phyloP scores from a whole-genome alignment of 2,888 invertebrate genomes.

The Lasius platythorax region DNA sequence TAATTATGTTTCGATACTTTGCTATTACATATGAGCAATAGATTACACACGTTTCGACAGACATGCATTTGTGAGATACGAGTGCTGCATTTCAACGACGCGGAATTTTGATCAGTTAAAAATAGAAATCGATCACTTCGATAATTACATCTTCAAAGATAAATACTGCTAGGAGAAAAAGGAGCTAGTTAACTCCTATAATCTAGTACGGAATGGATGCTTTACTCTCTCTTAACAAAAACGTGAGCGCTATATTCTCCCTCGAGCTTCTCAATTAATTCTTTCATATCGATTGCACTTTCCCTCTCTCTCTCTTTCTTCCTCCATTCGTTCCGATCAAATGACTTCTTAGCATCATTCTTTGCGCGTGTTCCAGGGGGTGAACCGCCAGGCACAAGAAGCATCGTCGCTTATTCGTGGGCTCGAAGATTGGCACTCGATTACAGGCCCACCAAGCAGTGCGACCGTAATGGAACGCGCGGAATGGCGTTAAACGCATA shows the following conservation, averaged over 20 bases:
- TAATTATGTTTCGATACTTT: neutral
- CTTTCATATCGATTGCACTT: neutral
- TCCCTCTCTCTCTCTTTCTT: neutral
- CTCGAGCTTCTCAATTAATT: conserved; percentile 13
- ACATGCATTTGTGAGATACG: neutral
- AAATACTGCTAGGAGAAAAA: neutral
- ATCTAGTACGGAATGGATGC: neutral
- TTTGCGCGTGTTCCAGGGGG: conserved; percentile 74
- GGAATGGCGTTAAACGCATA: conserved; percentile 73
- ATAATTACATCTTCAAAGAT: neutral
- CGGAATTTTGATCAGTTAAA: neutral
- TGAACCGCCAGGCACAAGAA: conserved; percentile 86
- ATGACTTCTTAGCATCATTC: conserved; percentile 24
- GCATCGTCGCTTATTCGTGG: conserved; percentile 89
- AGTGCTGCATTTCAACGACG: neutral
- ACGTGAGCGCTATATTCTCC: neutral
- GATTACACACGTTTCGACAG: neutral
- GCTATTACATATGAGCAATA: neutral
- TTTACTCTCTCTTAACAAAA: conserved; percentile 13
- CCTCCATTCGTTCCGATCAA: conserved; percentile 21
- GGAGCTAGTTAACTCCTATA: neutral
- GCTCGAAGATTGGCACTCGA: conserved; percentile 85
- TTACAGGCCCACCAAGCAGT: conserved; percentile 82
- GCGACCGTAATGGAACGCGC: conserved; percentile 79
- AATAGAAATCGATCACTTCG: neutral